Evolutionary conservation across 2,797 vertebrate genomes (phyloP).

Genomic region (Orientallactaga sibirica): DNA sequence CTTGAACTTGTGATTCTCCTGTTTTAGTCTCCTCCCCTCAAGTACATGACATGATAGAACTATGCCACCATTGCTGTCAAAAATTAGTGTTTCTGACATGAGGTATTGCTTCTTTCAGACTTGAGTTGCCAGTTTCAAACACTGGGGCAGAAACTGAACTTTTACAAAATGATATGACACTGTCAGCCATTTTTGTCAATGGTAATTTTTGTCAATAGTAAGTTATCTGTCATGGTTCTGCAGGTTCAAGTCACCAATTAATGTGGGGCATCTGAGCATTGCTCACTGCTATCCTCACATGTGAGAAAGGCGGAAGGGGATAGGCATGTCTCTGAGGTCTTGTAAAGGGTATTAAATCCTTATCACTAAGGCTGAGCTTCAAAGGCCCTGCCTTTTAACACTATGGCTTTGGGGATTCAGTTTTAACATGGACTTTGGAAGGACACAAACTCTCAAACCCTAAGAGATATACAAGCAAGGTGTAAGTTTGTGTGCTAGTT

Average conservation of each 20-base stretch:
- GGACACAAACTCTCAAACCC: neutral
- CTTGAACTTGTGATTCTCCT: too few relatives aligned
- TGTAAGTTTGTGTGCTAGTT: neutral
- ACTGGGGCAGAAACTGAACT: slow-evolving; percentile 60
- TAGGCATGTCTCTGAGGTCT: too few relatives aligned
- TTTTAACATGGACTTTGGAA: neutral
- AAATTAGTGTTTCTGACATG: slow-evolving; percentile 9
- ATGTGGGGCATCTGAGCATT: neutral
- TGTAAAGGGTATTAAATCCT: too few relatives aligned
- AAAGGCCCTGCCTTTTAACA: neutral
- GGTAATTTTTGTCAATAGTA: neutral
- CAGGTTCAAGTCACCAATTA: neutral
- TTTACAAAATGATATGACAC: slow-evolving; percentile 54
- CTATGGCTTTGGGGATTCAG: neutral
- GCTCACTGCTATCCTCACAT: neutral
- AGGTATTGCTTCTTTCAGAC: neutral
- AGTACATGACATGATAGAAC: too few relatives aligned
- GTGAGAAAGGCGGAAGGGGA: neutral
- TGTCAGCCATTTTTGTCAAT: neutral
- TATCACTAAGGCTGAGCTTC: fast-evolving
- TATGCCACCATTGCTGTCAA: neutral
- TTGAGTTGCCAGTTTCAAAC: slow-evolving; percentile 74
- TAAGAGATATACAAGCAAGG: slow-evolving; percentile 40
- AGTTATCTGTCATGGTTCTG: neutral
- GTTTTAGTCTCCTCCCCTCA: too few relatives aligned